Evolutionary conservation across 2,888 invertebrate species (phyloP).

Genomic region (Diachrysia chrysitis): DNA sequence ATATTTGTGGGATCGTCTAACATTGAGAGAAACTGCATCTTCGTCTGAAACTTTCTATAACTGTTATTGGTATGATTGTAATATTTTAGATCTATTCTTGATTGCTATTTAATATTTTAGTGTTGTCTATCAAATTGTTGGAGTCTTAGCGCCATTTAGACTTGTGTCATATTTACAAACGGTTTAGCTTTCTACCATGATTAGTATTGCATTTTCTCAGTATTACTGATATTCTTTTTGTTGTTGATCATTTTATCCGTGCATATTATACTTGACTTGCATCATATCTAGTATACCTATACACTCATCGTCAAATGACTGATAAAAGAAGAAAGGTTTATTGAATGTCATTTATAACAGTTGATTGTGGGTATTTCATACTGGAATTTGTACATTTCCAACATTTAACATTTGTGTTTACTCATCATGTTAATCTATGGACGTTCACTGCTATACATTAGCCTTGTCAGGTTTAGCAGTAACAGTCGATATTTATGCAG

Average conservation of each 20-base stretch:
- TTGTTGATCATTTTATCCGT: constrained; percentile 1
- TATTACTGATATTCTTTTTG: not conserved
- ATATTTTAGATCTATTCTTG: constrained; percentile 15
- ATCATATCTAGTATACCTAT: not conserved
- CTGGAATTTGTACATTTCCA: not conserved
- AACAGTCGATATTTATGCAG: not conserved
- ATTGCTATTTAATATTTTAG: constrained; percentile 25
- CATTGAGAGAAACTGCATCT: constrained; percentile 38
- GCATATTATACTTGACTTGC: not conserved
- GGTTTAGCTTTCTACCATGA: constrained; percentile 14
- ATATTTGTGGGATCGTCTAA: not conserved
- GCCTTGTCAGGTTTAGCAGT: not conserved
- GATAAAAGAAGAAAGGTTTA: not conserved
- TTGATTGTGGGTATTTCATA: not conserved
- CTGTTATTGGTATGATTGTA: constrained; percentile 20
- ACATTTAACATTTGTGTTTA: not conserved
- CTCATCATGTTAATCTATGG: not conserved
- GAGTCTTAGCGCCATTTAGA: not conserved
- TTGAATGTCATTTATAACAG: not conserved
- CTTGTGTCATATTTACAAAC: constrained; percentile 7
- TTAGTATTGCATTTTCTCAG: constrained; percentile 18
- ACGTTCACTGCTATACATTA: not conserved
- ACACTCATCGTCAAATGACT: not conserved
- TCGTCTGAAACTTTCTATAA: constrained; percentile 48
- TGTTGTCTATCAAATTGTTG: constrained; percentile 18